Conservation (phyloP, 2,888 invertebrate species). For the Auanema freiburgensis region DNA sequence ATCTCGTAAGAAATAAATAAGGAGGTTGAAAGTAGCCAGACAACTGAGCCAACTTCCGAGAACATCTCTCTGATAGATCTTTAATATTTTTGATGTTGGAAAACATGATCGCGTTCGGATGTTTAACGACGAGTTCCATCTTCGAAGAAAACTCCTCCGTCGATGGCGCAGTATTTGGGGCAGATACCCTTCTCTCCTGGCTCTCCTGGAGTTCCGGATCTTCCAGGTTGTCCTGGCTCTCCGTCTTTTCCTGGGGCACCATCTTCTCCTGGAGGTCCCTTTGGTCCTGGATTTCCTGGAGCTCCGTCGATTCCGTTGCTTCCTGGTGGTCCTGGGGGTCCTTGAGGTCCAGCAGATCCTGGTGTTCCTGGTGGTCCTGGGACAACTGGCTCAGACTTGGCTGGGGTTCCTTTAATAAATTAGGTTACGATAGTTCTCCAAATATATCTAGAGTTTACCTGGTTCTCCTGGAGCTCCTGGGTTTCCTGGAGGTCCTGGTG, state of each 20-base stretch:
- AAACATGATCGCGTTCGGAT: no score
- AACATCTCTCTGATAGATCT: no score
- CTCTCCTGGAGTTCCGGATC: conserved; percentile 43
- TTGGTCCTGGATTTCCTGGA: conserved; percentile 45
- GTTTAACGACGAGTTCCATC: conserved; percentile 59
- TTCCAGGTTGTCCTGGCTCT: conserved; percentile 47
- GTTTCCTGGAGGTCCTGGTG: conserved; percentile 47
- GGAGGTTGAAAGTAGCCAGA: no score
- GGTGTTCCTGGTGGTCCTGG: conserved; percentile 51
- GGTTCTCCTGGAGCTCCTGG: conserved; percentile 51
- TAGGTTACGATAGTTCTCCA: neutral
- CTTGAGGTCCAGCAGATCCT: conserved; percentile 43
- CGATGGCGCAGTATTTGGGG: conserved; percentile 51
- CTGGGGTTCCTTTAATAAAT: conserved; percentile 26
- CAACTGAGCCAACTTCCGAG: no score
- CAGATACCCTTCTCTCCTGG: conserved; percentile 53
- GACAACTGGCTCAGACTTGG: conserved; percentile 45
- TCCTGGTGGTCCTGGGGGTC: conserved; percentile 50
- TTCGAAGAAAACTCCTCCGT: conserved; percentile 62
- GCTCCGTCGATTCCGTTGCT: conserved; percentile 47
- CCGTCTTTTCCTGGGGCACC: conserved; percentile 49
- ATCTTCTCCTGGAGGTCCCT: conserved; percentile 46
- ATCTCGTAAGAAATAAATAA: no score
- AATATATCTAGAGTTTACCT: neutral
- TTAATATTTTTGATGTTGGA: no score